phyloP scores from a whole-genome alignment of 2,113 vertebrate genomes.

The Poeciliopsis occidentalis region DNA sequence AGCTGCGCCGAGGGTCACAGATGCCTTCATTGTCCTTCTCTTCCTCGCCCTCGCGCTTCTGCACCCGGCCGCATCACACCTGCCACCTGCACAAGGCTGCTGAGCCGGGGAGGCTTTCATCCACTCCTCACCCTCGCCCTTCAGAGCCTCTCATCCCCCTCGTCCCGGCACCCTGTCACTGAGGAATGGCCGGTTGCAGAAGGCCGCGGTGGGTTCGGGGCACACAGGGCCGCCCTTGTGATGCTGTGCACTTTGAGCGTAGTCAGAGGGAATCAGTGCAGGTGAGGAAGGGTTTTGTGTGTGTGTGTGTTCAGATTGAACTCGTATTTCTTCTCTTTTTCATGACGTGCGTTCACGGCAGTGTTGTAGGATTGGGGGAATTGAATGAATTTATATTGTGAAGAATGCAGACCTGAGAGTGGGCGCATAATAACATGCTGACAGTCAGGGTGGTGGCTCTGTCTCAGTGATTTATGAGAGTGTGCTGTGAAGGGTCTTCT shows the following conservation, averaged over 20 bases:
- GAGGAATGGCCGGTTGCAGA: conserved; percentile 70
- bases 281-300: conserved; percentile 46
- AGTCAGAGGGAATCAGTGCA: conserved; percentile 57
- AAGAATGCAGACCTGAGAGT: conserved; percentile 49
- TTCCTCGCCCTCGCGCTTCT: conserved; percentile 66
- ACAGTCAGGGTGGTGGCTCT: conserved; percentile 82
- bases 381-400: conserved; percentile 48
- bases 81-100: conserved; percentile 79
- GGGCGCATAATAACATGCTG: conserved; percentile 66
- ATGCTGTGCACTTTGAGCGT: conserved; percentile 55
- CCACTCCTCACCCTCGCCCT: conserved; percentile 56
- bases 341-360: conserved; percentile 35
- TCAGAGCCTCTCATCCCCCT: conserved; percentile 59
- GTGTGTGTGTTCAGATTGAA: conserved; percentile 26
- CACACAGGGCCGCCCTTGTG: conserved; percentile 66
- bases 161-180: conserved; percentile 73
- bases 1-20: conserved; percentile 76
- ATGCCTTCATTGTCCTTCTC: conserved; percentile 75
- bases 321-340: conserved; percentile 55
- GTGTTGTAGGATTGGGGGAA: conserved; percentile 38
- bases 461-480: conserved; percentile 85
- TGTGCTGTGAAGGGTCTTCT: conserved; percentile 79
- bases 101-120: conserved; percentile 68
- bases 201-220: conserved; percentile 20
- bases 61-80: conserved; percentile 77